Evolutionary conservation across 92 coral and sea anemone genomes (phyloP).

Genomic region (Virgularia gustaviana): DNA sequence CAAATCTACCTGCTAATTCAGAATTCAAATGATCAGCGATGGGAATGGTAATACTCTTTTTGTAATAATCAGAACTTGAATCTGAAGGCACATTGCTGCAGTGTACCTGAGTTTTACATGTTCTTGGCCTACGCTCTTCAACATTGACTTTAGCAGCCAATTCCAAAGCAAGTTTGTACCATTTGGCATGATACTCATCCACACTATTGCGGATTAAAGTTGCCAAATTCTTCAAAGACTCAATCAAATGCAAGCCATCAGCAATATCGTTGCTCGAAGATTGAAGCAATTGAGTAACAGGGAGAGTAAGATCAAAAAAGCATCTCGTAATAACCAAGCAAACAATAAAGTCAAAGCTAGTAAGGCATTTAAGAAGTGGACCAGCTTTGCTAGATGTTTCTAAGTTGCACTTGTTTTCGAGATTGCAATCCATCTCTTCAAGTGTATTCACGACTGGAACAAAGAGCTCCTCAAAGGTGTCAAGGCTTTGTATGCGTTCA

Average conservation of each 20-base stretch:
- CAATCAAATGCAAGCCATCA: slow-evolving; percentile 15
- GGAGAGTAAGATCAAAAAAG: slow-evolving; percentile 3
- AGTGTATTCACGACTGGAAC: background rate
- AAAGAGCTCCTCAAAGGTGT: slow-evolving; percentile 17
- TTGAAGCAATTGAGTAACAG: slow-evolving; percentile 4
- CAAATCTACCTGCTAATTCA: background rate
- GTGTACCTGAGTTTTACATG: background rate
- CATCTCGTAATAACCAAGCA: slow-evolving; percentile 9
- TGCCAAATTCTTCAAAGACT: slow-evolving; percentile 8
- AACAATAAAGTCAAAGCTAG: slow-evolving; percentile 18
- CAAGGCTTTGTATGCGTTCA: background rate
- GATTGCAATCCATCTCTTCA: background rate
- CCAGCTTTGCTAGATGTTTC: background rate
- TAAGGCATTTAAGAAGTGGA: background rate
- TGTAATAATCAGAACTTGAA: slow-evolving; percentile 6
- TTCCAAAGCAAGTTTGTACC: background rate
- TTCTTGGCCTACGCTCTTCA: slow-evolving; percentile 5
- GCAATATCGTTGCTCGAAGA: slow-evolving; percentile 3
- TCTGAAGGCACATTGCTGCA: slow-evolving; percentile 14
- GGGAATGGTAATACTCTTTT: slow-evolving; percentile 6
- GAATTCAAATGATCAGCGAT: slow-evolving; percentile 11
- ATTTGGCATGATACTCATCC: slow-evolving; percentile 6
- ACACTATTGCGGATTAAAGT: background rate
- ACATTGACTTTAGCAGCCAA: slow-evolving; percentile 16
- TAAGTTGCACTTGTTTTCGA: background rate